Conservation (phyloP, 2,888 invertebrate genomes). For the Drosophila glabriapex region DNA sequence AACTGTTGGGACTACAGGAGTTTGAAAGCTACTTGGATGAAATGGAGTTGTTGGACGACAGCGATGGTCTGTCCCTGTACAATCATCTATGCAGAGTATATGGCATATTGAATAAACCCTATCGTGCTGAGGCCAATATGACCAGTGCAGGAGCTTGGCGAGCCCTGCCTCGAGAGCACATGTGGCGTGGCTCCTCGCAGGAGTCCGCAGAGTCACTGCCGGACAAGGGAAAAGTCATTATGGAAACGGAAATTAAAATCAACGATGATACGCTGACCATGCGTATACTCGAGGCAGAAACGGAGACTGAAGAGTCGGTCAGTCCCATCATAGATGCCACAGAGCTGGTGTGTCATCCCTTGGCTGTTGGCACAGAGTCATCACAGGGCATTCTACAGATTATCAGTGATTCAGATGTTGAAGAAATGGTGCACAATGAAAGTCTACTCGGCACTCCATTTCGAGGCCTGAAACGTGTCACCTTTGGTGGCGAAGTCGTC, state of each 20-base stretch:
- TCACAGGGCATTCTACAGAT: slow-evolving; percentile 87
- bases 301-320: slow-evolving; percentile 81
- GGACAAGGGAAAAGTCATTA: slow-evolving; percentile 89
- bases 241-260: slow-evolving; percentile 94
- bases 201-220: slow-evolving; percentile 35
- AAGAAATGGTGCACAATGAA: slow-evolving; percentile 64
- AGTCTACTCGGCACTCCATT: slow-evolving; percentile 82
- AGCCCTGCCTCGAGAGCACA: slow-evolving; percentile 78
- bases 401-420: slow-evolving; percentile 88
- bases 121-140: slow-evolving; percentile 3
- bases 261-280: slow-evolving; percentile 93
- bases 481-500: slow-evolving; percentile 94
- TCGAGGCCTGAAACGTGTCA: slow-evolving; percentile 90
- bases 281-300: slow-evolving; percentile 90
- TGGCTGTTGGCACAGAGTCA: slow-evolving; percentile 42
- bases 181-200: slow-evolving; percentile 68
- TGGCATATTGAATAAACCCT: slow-evolving; percentile 75
- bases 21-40: slow-evolving; percentile 87
- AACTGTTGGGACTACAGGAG: slow-evolving; percentile 88
- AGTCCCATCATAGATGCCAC: slow-evolving; percentile 74
- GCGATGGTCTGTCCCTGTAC: slow-evolving; percentile 87
- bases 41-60: slow-evolving; percentile 60
- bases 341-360: slow-evolving; percentile 84
- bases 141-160: slow-evolving; percentile 68
- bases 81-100: slow-evolving; percentile 88